Evolutionary conservation across 2,888 invertebrate species (phyloP).

Genomic region (Napeogenes sylphis): DNA sequence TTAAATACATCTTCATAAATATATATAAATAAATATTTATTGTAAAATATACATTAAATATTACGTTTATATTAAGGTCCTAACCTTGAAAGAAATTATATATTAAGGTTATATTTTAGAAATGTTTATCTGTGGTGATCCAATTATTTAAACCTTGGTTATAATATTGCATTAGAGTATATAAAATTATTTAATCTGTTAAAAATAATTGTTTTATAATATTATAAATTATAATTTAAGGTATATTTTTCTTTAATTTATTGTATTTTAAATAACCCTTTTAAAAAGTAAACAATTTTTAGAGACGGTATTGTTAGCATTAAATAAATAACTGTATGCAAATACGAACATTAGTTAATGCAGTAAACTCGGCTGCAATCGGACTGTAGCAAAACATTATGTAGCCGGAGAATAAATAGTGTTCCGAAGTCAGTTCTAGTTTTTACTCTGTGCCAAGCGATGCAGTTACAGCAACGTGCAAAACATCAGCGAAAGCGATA

Average conservation of each 20-base stretch:
- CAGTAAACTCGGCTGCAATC: slow-evolving; percentile 17
- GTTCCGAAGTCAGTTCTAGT: slow-evolving; percentile 49
- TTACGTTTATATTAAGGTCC: no score
- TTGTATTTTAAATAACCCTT: not conserved
- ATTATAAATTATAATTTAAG: no score
- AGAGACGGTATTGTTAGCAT: slow-evolving; percentile 1
- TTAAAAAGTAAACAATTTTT: not conserved
- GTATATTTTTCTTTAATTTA: not conserved
- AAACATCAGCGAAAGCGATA: not conserved
- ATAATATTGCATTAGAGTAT: no score
- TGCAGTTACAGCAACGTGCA: slow-evolving; percentile 34
- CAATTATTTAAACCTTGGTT: no score
- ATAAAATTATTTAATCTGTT: no score
- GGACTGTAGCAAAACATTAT: slow-evolving; percentile 42
- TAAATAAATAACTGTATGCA: slow-evolving; percentile 4
- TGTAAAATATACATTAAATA: no score
- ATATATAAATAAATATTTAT: no score
- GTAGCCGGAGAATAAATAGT: slow-evolving; percentile 57
- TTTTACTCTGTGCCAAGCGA: slow-evolving; percentile 54
- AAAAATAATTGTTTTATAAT: no score
- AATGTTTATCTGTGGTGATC: no score
- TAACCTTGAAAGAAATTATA: no score
- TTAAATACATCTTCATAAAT: no score
- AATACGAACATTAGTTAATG: slow-evolving; percentile 13
- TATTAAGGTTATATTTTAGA: no score